Base-by-base conservation (phyloP, 2,888 invertebrate species). In the Elegia similella region DNA sequence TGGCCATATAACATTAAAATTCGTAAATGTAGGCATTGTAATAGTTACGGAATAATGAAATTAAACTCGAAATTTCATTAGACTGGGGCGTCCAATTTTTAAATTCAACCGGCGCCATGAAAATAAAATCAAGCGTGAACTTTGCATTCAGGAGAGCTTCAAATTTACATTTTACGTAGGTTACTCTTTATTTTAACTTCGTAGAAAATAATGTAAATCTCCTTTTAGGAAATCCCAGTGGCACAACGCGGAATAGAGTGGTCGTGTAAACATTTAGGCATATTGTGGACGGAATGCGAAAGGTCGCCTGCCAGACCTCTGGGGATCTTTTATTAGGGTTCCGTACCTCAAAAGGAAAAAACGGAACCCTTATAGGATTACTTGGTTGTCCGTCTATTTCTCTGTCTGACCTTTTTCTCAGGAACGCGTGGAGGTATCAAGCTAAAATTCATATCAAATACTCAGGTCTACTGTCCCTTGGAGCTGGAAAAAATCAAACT, bases 51-150 rank as follows among this genome's bases (percentile, higher is more conserved):
- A 17, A 42, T 48, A 48, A 42, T 29, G 29, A 6, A 8, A 23
- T 42, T 5, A 17, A 34, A 34, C 6, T 1, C 42, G 3, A 42
- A 52, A 29, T 23, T 53, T 42, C 23, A 42, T 29, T 42, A 53
- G 23, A 32, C n/a, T n/a, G 32, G 7, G 23, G 16, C 43, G 15
- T 66, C 62, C 65, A 68, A 72, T 76, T 80, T 80, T 73, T 75
- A 82, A 79, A 86, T 84, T 85, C 85, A 67, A 61, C 59, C 60
- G 66, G 64, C 76, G 78, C 63, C 73, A 70, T 79, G 75, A 74
- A 23, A 85, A 84, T 84, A 83, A 84, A 85, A 83, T 85, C 84
- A 84, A 79, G 78, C 80, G 73, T 82, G 79, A 85, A 83, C 78
- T 83, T 80, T 79, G 74, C 74, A 82, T 83, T 82, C 78, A 70